Evolutionary conservation across 2,888 invertebrate genomes (phyloP), one percentile per base, ranked within the genome.

Genomic region (Chrysotoxum bicinctum): DNA sequence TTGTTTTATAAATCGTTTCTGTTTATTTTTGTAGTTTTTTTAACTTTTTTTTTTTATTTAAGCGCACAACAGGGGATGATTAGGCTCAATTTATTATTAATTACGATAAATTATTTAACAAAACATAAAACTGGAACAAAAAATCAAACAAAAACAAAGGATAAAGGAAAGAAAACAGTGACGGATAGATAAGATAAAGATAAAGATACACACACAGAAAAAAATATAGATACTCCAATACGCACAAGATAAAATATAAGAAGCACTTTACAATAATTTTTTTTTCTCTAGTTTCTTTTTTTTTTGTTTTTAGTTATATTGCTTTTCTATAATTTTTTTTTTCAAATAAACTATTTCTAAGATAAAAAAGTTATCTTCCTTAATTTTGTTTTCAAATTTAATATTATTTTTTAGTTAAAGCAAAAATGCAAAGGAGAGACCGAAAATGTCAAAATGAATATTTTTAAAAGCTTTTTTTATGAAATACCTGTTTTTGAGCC

Each of bases 401-500:
- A 45, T 54, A 48, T 14, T 45, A 40, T 43, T 12, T 50, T 23
- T 52, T 70, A 48, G 58, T 74, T 40, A 37, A 77, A 85, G 62
- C 54, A 80, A 86, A 81, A 80, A 84, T 76, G 68, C 72, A 81
- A 77, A 85, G 80, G 75, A 85, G 69, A 81, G 76, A 81, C 76
- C 76, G 85, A 81, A 76, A 81, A 77, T 76, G 72, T 81, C 70
- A 84, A 84, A 84, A 80, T 84, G 79, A 72, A 76, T 84, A 45
- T 45, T 45, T 83, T 80, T 23, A 72, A 72, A 32, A 83, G 54
- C 35, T 52, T 76, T 68, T n/a, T 72, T 62, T 69, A 43, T 70
- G 30, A 87, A 88, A 90, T 94, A 98, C 98, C 97, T 98, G 98
- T 94, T 98, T 98, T 93, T 98, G 98, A 91, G 97, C 97, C 96